Evolutionary conservation across 2,113 vertebrate genomes (phyloP).

Genomic region (Synodontis membranacea): DNA sequence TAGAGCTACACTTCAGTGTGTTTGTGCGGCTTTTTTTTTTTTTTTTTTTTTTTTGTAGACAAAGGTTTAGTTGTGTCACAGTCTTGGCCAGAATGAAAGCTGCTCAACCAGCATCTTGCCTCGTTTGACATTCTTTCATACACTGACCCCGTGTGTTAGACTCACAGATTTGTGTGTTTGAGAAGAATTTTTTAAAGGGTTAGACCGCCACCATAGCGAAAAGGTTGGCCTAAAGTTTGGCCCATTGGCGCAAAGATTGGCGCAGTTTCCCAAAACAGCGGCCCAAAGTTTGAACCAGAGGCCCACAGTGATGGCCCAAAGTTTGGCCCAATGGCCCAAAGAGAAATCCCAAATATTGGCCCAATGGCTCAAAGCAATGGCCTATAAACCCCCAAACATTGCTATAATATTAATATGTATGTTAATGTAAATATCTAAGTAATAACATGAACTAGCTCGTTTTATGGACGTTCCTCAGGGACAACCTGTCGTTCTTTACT

Average conservation of each 20-base stretch:
- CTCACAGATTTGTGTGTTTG: background rate
- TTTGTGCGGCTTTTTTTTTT: too few species aligned
- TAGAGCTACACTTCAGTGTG: conserved; percentile 47
- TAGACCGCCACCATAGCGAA: too few species aligned
- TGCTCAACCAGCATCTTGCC: background rate
- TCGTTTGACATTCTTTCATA: background rate
- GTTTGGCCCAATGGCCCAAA: background rate
- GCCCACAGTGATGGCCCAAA: background rate
- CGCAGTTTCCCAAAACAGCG: too few species aligned
- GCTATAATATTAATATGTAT: too few species aligned
- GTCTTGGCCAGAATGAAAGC: background rate
- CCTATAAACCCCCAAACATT: too few species aligned
- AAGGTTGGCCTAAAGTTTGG: too few species aligned
- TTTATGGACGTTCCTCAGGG: background rate
- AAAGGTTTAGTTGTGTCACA: conserved; percentile 1
- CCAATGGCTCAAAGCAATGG: background rate
- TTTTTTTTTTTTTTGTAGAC: background rate
- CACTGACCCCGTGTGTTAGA: background rate
- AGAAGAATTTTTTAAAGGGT: background rate
- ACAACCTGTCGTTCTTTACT: background rate
- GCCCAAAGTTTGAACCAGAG: too few species aligned
- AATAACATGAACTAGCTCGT: background rate
- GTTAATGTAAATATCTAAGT: too few species aligned
- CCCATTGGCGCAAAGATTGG: too few species aligned
- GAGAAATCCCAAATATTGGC: too few species aligned